Base-by-base conservation (phyloP, 2,888 invertebrate species). In the Pycnomerus fuliginosus region DNA sequence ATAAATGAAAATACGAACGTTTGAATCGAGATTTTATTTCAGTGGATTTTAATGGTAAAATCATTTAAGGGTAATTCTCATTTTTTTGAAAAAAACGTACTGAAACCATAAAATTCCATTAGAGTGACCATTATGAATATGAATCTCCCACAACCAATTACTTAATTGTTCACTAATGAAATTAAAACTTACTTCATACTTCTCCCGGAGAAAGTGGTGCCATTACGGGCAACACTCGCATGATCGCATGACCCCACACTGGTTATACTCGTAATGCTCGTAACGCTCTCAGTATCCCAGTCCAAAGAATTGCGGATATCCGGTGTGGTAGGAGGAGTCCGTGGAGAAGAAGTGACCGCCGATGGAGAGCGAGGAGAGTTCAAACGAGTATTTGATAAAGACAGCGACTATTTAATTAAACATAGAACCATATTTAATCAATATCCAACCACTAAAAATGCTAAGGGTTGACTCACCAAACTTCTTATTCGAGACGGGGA, bases 231-330 rank as follows among this genome's bases (percentile, higher is more conserved):
- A 49, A 89, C 86, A 71, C 85, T 86, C 16, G 87, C 87, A 66
- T 90, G 89, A 68, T 90, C 89, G 62, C 89, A 84, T 10, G 88
- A 86, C 34, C 86, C 85, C 50, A 86, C 85, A 45, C 87, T 87
- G 58, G 87, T 87, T 67, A 87, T 82, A 70, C 88, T 88, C 48
- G 85, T 85, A 66, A 84, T 85, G 67, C 89, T 89, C 63, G 83
- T 83, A 48, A 90, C 73, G 46, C 89, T 90, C 59, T 88, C 89
- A 62, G 76, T 71, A 76, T 90, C 20, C 65, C 75, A 75, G 55
- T 74, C 63, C 29, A 61, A 58, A 47, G 50, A 44, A n/a, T n/a
- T n/a, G n/a, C n/a, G 52, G 78, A 80, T 50, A 27, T 55, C 58
- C 10, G 60, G 57, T 3, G 61, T 55, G 20, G 63, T 60, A 4